phyloP scores from a whole-genome alignment of 2,797 vertebrate species.

The Eulemur coronatus region DNA sequence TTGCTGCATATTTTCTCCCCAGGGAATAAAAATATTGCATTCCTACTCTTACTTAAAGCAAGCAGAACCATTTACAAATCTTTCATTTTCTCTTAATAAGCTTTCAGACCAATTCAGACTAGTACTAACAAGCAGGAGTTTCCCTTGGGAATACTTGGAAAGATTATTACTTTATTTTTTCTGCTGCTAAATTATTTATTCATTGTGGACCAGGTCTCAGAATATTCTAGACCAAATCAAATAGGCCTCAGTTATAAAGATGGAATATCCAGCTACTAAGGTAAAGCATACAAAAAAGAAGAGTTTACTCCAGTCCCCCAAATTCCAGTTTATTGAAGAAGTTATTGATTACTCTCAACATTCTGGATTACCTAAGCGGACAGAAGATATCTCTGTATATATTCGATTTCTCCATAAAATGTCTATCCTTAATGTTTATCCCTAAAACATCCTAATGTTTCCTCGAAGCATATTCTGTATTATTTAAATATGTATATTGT shows the following conservation, averaged over 20 bases:
- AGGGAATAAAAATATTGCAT: conserved; percentile 61
- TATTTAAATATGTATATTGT: background rate
- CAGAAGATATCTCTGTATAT: background rate
- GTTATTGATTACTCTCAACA: background rate
- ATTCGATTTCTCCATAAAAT: background rate
- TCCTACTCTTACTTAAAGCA: conserved; percentile 62
- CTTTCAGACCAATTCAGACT: conserved; percentile 44
- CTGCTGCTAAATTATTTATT: conserved; percentile 42
- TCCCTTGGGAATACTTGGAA: conserved; percentile 45
- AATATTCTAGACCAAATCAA: conserved; percentile 3
- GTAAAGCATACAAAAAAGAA: background rate
- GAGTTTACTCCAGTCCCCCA: background rate
- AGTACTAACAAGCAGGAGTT: conserved; percentile 44
- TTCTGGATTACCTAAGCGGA: background rate
- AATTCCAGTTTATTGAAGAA: background rate
- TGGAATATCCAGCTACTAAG: background rate
- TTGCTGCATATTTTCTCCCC: conserved; percentile 43
- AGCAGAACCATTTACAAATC: conserved; percentile 59
- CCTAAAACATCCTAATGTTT: background rate
- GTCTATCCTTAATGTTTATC: background rate
- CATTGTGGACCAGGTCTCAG: background rate
- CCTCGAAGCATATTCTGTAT: background rate
- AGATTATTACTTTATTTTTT: conserved; percentile 48
- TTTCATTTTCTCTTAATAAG: conserved; percentile 67
- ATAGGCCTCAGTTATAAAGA: conserved; percentile 10